phyloP scores from a whole-genome alignment of 2,797 vertebrate species.

The Rhinoraja longicauda region DNA sequence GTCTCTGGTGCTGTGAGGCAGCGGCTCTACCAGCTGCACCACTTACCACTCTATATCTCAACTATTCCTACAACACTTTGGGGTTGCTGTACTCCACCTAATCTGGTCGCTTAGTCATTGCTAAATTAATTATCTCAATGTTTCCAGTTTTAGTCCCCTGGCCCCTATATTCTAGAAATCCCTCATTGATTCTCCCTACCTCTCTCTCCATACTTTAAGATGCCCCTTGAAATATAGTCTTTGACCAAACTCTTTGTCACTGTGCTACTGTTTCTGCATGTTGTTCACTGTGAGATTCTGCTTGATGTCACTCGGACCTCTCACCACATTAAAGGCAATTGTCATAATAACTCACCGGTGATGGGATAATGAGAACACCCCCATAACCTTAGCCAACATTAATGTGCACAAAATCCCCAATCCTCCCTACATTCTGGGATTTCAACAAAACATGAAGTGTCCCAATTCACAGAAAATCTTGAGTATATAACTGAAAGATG shows the following conservation, averaged over 20 bases:
- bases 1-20: too few species aligned
- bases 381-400: background rate
- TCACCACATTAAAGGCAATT: background rate
- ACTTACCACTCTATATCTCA: too few species aligned
- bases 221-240: background rate
- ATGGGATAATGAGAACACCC: background rate
- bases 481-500: background rate
- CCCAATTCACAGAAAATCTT: background rate
- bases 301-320: background rate
- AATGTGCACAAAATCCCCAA: background rate
- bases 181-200: background rate
- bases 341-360: background rate
- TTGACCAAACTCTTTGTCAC: background rate
- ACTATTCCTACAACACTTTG: too few species aligned
- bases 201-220: background rate
- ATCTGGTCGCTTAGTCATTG: too few species aligned
- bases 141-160: background rate
- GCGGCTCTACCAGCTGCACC: too few species aligned
- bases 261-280: background rate
- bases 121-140: too few species aligned
- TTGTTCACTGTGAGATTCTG: background rate
- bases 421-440: background rate
- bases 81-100: too few species aligned
- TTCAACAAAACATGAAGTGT: background rate
- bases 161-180: background rate